Base-by-base conservation (phyloP, 2,888 invertebrate genomes). In the Octodonta nipae region DNA sequence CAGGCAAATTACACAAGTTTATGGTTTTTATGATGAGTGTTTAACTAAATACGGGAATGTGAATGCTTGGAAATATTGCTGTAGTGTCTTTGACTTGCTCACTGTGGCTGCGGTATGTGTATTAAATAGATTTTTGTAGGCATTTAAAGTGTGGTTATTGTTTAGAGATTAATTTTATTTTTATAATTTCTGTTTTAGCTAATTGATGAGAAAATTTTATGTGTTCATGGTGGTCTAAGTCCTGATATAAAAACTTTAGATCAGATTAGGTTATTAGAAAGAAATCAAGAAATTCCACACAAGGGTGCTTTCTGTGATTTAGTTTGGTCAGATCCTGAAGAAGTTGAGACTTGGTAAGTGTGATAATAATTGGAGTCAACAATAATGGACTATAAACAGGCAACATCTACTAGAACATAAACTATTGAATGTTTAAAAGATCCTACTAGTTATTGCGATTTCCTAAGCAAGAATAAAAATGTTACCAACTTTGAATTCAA, bases 21-120 rank as follows among this genome's bases (percentile, higher is more conserved):
- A 96, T 66, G 95, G 95, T 22, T 96, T 96, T 67, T 96, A 95
- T 66, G 95, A 99, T 69, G 98, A 99, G 63, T 99, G 98, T 64
- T 81, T 92, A 57, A 89, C 82, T 47, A 99, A 99, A 67, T 99
- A 99, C 69, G 98, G 98, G 15, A 96, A 98, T 71, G 81, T 88
- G 31, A 93, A 93, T 68, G 92, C 95, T 28, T 99, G 98, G 95
- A 86, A 89, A 61, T 88, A 91, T 63, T 98, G 96, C 61, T 96
- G 96, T 66, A 79, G 82, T 64, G 93, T 96, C 27, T 98, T 98
- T 68, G 96, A 98, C 70, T 72, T 95, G 44, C 74, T 98, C 33
- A 93, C 96, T 46, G 81, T 99, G 49, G 93, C 96, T 54, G 98
- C 98, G 49, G 87, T 91, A 68, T 73, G 76, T 71, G n/a, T n/a